Conservation (phyloP, 2,888 invertebrate genomes). For the Xestia xanthographa region DNA sequence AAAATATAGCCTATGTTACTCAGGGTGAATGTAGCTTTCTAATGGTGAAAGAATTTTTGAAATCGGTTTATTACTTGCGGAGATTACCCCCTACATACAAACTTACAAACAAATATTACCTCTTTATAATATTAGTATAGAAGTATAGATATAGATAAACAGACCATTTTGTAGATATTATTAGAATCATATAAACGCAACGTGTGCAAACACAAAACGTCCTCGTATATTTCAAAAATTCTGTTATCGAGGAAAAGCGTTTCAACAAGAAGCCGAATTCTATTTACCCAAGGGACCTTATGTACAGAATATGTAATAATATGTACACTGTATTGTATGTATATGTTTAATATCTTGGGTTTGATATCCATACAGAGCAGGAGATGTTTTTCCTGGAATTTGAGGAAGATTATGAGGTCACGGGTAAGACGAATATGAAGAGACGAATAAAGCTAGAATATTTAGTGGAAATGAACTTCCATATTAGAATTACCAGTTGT, state of each 20-base stretch:
- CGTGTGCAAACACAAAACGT: constrained; percentile 27
- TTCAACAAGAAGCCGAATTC: constrained; percentile 73
- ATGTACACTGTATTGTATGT: constrained; percentile 46
- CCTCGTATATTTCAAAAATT: constrained; percentile 65
- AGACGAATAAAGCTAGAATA: neutral
- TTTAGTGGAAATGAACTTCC: neutral
- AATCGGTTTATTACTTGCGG: too few species aligned
- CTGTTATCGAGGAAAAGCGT: constrained; percentile 71
- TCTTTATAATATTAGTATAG: too few species aligned
- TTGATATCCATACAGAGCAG: constrained; percentile 15
- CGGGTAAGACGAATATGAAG: neutral
- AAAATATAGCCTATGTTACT: too few species aligned
- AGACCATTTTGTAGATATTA: neutral
- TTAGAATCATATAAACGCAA: constrained; percentile 2
- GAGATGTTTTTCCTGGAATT: constrained; percentile 23
- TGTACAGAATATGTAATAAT: constrained; percentile 79
- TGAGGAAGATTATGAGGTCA: neutral
- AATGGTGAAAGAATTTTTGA: too few species aligned
- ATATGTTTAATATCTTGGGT: constrained; percentile 51
- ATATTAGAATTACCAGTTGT: neutral
- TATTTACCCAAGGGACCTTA: constrained; percentile 76
- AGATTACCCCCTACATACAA: too few species aligned
- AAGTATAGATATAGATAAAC: too few species aligned
- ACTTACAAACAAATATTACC: too few species aligned
- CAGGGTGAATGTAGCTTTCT: too few species aligned